Conservation (phyloP, 2,113 vertebrate species). For the Meleagris gallopavo region DNA sequence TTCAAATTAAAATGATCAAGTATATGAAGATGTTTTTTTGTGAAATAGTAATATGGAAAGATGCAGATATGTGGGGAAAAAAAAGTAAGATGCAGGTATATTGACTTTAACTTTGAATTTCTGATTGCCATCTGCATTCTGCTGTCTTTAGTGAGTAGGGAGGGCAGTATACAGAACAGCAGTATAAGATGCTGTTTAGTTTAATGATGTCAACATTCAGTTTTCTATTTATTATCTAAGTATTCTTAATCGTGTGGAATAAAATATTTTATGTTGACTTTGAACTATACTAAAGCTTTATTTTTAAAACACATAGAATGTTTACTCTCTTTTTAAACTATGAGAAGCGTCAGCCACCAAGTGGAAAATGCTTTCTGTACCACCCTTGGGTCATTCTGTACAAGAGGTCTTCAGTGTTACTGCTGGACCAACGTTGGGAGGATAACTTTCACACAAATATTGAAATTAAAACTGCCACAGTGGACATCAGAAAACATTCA, state of each 20-base stretch:
- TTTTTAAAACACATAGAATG: not conserved
- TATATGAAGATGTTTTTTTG: not conserved
- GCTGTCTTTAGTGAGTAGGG: not conserved
- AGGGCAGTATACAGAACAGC: not conserved
- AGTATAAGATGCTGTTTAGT: not conserved
- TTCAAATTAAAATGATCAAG: not conserved
- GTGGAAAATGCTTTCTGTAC: not conserved
- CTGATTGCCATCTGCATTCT: not conserved
- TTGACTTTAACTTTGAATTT: not conserved
- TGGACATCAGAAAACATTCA: not conserved
- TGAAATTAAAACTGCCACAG: not conserved
- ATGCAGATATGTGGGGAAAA: not conserved
- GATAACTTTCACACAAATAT: not conserved
- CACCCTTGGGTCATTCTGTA: not conserved
- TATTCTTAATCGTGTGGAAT: not conserved
- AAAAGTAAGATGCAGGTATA: fast-evolving
- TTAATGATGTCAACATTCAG: fast-evolving
- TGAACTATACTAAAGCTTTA: not conserved
- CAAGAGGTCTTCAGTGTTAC: not conserved
- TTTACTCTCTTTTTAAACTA: not conserved
- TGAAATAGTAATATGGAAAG: not conserved
- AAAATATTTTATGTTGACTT: not conserved
- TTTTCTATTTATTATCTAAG: not conserved
- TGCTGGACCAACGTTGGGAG: not conserved
- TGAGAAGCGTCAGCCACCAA: not conserved